Conservation (phyloP, 2,113 vertebrate genomes). For the Microcebus murinus region DNA sequence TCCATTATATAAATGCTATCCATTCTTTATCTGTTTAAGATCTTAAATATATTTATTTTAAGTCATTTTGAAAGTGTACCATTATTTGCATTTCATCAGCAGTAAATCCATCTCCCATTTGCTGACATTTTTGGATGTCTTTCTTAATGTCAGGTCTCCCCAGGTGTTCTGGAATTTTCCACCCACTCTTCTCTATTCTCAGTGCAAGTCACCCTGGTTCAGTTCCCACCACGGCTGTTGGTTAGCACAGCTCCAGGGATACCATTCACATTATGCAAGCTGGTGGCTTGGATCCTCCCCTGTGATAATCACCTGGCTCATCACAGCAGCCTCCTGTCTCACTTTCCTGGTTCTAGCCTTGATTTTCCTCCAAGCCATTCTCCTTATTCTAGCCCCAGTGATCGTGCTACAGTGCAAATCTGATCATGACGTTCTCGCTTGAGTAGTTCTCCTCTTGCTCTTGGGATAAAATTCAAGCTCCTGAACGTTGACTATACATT, state of each 20-base stretch:
- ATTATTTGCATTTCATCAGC: conserved; percentile 11
- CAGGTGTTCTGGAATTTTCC: conserved; percentile 3
- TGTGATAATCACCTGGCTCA: not conserved
- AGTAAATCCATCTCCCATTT: conserved; percentile 16
- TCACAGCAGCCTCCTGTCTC: not conserved
- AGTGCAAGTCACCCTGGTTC: not conserved
- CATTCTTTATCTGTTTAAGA: not conserved
- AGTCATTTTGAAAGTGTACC: conserved; percentile 14
- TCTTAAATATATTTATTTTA: conserved; percentile 26
- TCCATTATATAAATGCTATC: not conserved
- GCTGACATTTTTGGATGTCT: conserved; percentile 1
- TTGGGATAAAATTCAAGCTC: not conserved
- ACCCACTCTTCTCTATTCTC: conserved; percentile 40
- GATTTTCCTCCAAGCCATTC: not conserved
- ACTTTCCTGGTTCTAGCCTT: not conserved
- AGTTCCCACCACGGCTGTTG: not conserved
- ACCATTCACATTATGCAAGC: not conserved
- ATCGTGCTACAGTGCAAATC: not conserved
- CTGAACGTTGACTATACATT: not conserved
- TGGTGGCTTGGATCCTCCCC: not conserved
- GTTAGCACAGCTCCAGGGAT: not conserved
- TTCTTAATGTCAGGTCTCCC: conserved; percentile 38
- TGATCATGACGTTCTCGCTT: not conserved
- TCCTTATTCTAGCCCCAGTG: not conserved
- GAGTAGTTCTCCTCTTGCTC: not conserved